Percentiles rank a stretch among this genome's conserved stretches.
These are phyloP conservation scores for Podarcis cretensis DNA, from an alignment of 2,113 vertebrate species.

Conservation along the genomic window DNA sequence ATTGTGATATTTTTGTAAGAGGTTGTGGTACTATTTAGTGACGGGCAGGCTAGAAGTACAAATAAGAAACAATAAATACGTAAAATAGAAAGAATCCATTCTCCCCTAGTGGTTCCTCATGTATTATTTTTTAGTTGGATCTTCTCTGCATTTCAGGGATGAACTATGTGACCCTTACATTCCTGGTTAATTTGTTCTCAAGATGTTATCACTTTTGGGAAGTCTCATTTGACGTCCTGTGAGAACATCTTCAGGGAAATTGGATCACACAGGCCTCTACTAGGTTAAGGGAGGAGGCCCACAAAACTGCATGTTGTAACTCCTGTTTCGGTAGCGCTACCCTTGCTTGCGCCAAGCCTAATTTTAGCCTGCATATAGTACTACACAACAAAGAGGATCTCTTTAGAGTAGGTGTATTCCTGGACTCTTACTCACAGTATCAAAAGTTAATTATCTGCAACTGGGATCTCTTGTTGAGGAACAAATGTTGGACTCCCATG, in stretches of 20 bases:
- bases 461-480: conserved; percentile 6
- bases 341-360: background rate
- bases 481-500: background rate
- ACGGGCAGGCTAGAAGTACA: no score
- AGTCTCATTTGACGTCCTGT: background rate
- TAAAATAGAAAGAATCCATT: no score
- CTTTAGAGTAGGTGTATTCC: background rate
- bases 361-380: conserved; percentile 16
- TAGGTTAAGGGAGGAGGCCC: background rate
- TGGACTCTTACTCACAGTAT: background rate
- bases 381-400: background rate
- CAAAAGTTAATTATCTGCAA: background rate
- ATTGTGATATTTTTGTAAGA: no score
- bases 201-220: background rate
- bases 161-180: background rate
- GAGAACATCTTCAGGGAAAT: background rate
- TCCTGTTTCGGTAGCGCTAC: conserved; percentile 1
- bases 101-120: background rate
- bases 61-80: no score
- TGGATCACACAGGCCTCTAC: background rate
- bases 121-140: background rate
- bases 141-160: background rate
- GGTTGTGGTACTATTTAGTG: no score
- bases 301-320: background rate
- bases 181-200: background rate